Evolutionary conservation across 2,797 vertebrate species (phyloP).

Genomic region (Argya squamiceps): DNA sequence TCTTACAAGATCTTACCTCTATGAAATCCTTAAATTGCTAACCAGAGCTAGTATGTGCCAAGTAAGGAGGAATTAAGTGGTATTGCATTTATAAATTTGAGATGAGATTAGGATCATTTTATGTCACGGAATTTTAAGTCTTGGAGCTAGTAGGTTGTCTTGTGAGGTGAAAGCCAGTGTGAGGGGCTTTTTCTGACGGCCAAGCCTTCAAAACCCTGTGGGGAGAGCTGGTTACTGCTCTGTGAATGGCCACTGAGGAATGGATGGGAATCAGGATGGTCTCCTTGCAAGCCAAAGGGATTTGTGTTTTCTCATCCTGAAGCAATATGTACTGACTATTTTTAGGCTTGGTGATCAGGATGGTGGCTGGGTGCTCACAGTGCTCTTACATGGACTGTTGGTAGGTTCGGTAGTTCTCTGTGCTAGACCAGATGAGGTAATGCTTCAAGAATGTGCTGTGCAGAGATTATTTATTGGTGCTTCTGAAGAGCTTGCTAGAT

Average conservation of each 20-base stretch:
- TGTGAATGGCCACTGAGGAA: rapidly evolving
- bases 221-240: background rate
- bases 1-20: background rate
- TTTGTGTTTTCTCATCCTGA: background rate
- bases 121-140: background rate
- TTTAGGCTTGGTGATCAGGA: background rate
- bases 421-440: background rate
- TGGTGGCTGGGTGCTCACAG: background rate
- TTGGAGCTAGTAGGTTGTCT: background rate
- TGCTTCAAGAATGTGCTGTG: background rate
- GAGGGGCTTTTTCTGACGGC: background rate
- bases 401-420: background rate
- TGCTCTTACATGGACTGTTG: rapidly evolving
- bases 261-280: rapidly evolving
- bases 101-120: background rate
- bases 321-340: background rate
- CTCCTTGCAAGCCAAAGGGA: background rate
- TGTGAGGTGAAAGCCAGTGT: background rate
- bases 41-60: background rate
- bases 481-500: background rate
- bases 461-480: background rate
- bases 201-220: rapidly evolving
- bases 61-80: background rate
- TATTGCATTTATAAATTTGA: background rate
- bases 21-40: background rate